Base-by-base conservation (phyloP, 2,113 vertebrate species). In the Crotophaga sulcirostris region DNA sequence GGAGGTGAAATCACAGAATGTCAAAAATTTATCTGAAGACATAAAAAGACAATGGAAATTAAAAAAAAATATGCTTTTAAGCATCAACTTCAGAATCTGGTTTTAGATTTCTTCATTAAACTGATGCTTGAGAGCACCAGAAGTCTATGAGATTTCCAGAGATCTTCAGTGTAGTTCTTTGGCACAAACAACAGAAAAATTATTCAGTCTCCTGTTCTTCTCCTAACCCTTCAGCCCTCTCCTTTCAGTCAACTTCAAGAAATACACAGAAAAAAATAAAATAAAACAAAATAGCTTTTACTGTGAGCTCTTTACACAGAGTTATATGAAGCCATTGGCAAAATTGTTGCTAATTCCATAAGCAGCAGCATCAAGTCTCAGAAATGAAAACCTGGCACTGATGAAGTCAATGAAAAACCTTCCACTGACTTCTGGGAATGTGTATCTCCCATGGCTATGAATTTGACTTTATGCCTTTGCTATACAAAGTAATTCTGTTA, bases 31-130 rank as follows among this genome's bases (percentile, higher is more conserved):
- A 67, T 11, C 51, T 72, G 31, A 83, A 85, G 29, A 64, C 24
- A 31, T 75, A 82, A 62, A 74, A 88, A 94, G 95, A 1, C 58
- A 92, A 63, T 52, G 36, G 45, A 97, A 97, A 97, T 79, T 23
- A 84, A 94, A 87, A 84, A 2, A 45, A 93, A 85, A 89, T 40
- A 75, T 0, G 1, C 31, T 91, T 84, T 78, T 67, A 91, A 66
- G 42, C 36, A 93, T 90, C 79, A 86, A 3, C 34, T 84, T 95
- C 63, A 87, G 89, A 93, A 94, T 6, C 56, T 29, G 15, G 66
- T 94, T 94, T 90, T 74, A 87, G 79, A 59, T 82, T 95, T 95
- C 73, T 56, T 80, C 54, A 42, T 64, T 74, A 69, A 83, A 63
- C 38, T 47, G 51, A 84, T 2, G 3, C 45, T 49, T 79, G 45